These are phyloP conservation scores for Amyelois transitella DNA, from an alignment of 1,140 invertebrate genomes.

Conservation along the genomic window DNA sequence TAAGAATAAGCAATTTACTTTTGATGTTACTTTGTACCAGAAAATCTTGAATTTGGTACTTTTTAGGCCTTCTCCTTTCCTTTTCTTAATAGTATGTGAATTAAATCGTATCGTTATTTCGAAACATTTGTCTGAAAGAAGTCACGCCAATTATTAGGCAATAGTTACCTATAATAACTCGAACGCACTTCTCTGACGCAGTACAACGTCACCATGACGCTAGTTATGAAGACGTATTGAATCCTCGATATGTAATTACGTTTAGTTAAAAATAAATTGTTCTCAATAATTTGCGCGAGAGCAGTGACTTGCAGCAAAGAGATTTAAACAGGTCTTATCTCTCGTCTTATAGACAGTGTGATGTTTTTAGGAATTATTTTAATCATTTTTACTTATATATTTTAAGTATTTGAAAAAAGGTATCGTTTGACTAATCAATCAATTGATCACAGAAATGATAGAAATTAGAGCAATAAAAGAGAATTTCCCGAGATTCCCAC, in stretches of 20 bases:
- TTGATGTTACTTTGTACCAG: no score
- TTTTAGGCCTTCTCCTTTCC: no score
- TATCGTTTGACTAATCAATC: no score
- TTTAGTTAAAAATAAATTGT: not conserved
- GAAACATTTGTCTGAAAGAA: no score
- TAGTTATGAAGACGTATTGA: not conserved
- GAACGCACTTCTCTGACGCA: slow-evolving; percentile 18
- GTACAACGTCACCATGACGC: slow-evolving; percentile 26
- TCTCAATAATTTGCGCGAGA: not conserved
- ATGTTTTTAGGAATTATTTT: no score
- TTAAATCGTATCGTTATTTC: no score
- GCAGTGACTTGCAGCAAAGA: not conserved
- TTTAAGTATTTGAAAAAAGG: no score
- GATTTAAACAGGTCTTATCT: not conserved
- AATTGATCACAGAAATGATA: not conserved
- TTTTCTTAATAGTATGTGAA: no score
- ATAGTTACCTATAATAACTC: not conserved
- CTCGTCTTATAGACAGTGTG: no score
- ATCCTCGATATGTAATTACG: not conserved
- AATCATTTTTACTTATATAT: no score
- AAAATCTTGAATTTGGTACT: no score
- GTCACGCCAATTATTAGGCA: not conserved
- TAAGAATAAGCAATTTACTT: no score
- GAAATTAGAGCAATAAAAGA: not conserved
- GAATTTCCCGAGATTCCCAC: not conserved